These are phyloP conservation scores for Patagioenas fasciata DNA, from an alignment of 2,113 vertebrate genomes.

Conservation along the genomic window DNA sequence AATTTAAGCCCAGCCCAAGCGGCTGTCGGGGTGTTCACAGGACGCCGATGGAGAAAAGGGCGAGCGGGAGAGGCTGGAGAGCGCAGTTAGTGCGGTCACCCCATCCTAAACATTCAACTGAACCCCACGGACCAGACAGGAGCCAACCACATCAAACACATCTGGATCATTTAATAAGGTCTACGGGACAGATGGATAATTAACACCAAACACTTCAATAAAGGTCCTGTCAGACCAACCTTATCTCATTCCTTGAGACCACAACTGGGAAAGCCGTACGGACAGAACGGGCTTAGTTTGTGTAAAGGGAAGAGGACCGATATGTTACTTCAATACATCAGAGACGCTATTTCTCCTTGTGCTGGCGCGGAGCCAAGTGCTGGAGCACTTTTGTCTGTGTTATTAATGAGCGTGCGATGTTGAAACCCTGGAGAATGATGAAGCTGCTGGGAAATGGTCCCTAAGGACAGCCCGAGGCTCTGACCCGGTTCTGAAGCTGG, in stretches of 20 bases:
- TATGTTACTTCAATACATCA: background rate
- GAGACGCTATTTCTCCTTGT: background rate
- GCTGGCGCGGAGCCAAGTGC: background rate
- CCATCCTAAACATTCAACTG: background rate
- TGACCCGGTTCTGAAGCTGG: background rate
- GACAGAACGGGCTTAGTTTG: background rate
- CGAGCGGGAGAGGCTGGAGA: background rate
- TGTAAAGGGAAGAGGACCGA: background rate
- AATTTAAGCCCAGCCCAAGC: background rate
- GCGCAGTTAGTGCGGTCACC: background rate
- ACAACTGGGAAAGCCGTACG: background rate
- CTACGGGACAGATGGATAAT: background rate
- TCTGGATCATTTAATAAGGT: background rate
- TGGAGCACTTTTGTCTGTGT: background rate
- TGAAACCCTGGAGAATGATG: background rate
- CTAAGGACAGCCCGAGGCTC: background rate
- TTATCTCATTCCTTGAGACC: background rate
- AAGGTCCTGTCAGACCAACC: background rate
- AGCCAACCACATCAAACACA: constrained; percentile 1
- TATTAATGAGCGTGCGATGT: rapidly evolving
- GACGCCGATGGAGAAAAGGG: background rate
- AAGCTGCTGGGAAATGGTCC: background rate
- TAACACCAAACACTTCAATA: background rate
- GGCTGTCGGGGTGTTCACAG: background rate
- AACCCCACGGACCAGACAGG: background rate